phyloP scores from a whole-genome alignment of 2,888 invertebrate species.

The Drosophila setosimentum region DNA sequence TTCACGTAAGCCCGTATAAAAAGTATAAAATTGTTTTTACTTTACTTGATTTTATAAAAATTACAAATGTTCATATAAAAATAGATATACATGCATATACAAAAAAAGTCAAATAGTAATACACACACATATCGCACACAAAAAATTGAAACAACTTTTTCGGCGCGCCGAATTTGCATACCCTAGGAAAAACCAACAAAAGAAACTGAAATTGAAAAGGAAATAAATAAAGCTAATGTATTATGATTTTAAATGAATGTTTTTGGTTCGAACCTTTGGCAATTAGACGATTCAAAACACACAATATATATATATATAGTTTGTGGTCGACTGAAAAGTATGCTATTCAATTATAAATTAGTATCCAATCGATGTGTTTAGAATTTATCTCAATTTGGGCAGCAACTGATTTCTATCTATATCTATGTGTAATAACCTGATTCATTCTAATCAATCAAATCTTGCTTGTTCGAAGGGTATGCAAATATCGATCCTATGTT shows the following conservation, averaged over 20 bases:
- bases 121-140: slow-evolving; percentile 42
- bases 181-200: slow-evolving; percentile 14
- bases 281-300: background rate
- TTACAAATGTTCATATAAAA: slow-evolving; percentile 78
- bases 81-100: slow-evolving; percentile 72
- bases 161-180: slow-evolving; percentile 42
- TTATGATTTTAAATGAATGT: slow-evolving; percentile 5
- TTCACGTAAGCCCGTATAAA: slow-evolving; percentile 76
- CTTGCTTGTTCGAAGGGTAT: slow-evolving; percentile 26
- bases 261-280: background rate
- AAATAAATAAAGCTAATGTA: slow-evolving; percentile 4
- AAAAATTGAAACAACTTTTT: slow-evolving; percentile 14
- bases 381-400: too few relatives aligned
- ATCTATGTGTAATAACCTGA: background rate
- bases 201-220: background rate
- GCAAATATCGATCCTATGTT: slow-evolving; percentile 37
- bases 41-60: slow-evolving; percentile 66
- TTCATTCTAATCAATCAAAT: background rate
- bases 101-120: slow-evolving; percentile 69
- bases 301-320: background rate
- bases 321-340: background rate
- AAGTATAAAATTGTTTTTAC: slow-evolving; percentile 73
- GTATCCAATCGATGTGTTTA: background rate
- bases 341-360: background rate
- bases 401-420: background rate